These are phyloP conservation scores for Heteromurus nitidus DNA, from an alignment of 2,888 invertebrate genomes.

Conservation along the genomic window DNA sequence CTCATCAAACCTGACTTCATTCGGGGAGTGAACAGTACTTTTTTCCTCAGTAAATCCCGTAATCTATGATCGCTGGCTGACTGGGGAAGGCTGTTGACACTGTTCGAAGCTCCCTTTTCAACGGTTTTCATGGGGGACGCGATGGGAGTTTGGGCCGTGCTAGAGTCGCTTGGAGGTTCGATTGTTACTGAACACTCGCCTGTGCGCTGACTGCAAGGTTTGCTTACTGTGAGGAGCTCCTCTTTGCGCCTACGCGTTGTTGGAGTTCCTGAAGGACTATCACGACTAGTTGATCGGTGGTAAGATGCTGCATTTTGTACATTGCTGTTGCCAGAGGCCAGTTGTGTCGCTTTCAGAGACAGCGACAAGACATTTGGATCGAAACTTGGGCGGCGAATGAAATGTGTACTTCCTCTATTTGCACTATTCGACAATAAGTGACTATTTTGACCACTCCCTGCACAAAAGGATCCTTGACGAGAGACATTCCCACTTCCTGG, in stretches of 20 bases:
- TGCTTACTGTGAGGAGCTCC: slow-evolving; percentile 18
- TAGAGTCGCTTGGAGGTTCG: slow-evolving; percentile 73
- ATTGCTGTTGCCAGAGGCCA: slow-evolving; percentile 31
- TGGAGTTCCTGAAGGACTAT: slow-evolving; percentile 46
- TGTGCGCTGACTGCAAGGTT: slow-evolving; percentile 20
- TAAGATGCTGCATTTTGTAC: slow-evolving; percentile 42
- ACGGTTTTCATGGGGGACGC: slow-evolving; percentile 41
- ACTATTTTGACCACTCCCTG: slow-evolving; percentile 62
- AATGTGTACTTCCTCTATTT: slow-evolving; percentile 59
- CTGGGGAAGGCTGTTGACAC: slow-evolving; percentile 59
- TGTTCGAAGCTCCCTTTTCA: slow-evolving; percentile 77
- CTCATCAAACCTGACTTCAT: slow-evolving; percentile 76
- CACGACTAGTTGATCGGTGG: slow-evolving; percentile 62
- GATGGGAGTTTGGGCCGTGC: slow-evolving; percentile 62
- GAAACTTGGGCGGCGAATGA: slow-evolving; percentile 73
- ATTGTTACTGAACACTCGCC: slow-evolving; percentile 72
- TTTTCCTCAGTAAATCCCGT: slow-evolving; percentile 34
- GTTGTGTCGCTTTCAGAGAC: slow-evolving; percentile 70
- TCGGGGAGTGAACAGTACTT: slow-evolving; percentile 59
- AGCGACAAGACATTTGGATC: slow-evolving; percentile 72
- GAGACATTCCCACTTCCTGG: slow-evolving; percentile 72
- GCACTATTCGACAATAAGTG: slow-evolving; percentile 39
- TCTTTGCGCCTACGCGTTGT: slow-evolving; percentile 46
- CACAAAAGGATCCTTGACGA: slow-evolving; percentile 72
- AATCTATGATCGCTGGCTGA: slow-evolving; percentile 56